phyloP scores from a whole-genome alignment of 1,140 invertebrate genomes.

The Babylonia areolata region DNA sequence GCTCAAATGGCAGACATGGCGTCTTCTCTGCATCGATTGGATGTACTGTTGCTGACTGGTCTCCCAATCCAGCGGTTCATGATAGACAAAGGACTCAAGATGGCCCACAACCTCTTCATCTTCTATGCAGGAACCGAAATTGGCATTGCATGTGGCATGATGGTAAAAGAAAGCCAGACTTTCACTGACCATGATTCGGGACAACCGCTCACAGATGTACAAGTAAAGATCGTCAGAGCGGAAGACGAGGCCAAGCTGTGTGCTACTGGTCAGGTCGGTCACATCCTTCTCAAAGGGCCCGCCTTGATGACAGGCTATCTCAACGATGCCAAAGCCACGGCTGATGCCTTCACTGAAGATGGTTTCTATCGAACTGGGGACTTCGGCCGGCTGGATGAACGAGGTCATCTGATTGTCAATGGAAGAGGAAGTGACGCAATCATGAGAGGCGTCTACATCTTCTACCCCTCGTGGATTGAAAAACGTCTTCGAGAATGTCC shows the following conservation, averaged over 20 bases:
- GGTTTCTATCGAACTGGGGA: slow-evolving; percentile 21
- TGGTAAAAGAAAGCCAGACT: not conserved
- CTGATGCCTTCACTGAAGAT: slow-evolving; percentile 27
- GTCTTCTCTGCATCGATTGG: not conserved
- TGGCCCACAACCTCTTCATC: not conserved
- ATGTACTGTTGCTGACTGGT: not conserved
- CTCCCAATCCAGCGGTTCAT: not conserved
- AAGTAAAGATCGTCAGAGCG: slow-evolving; percentile 16
- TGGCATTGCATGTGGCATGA: not conserved
- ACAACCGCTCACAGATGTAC: not conserved
- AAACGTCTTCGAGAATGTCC: slow-evolving; percentile 11
- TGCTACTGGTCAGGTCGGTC: not conserved
- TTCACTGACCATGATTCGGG: slow-evolving; percentile 17
- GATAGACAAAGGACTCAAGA: not conserved
- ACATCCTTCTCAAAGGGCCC: slow-evolving; percentile 8
- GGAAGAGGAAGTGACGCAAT: slow-evolving; percentile 29
- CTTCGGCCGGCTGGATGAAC: not conserved
- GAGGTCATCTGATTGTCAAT: slow-evolving; percentile 16
- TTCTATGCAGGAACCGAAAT: not conserved
- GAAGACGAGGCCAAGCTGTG: not conserved
- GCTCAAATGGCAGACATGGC: not conserved
- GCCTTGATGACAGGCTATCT: not conserved
- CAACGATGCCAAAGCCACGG: slow-evolving; percentile 9
- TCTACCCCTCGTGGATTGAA: slow-evolving; percentile 29
- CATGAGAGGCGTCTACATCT: slow-evolving; percentile 9